Evolutionary conservation across 2,797 vertebrate genomes (phyloP).

Genomic region (Somateria mollissima): DNA sequence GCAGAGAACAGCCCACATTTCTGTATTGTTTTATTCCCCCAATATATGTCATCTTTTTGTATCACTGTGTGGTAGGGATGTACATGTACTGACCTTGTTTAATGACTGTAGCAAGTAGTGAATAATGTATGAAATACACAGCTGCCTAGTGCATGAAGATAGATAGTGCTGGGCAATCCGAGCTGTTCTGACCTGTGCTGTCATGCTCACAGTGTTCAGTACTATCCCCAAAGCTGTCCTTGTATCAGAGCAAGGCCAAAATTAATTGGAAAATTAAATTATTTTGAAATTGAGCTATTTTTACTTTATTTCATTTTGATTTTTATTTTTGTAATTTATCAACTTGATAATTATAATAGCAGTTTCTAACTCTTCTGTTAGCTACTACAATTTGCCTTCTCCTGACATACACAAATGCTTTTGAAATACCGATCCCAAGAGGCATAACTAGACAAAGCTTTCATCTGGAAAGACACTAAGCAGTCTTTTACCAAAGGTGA

Average conservation of each 20-base stretch:
- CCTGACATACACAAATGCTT: not conserved
- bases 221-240: not conserved
- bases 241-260: not conserved
- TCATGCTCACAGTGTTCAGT: not conserved
- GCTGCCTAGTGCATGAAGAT: not conserved
- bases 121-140: slow-evolving; percentile 38
- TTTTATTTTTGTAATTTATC: not conserved
- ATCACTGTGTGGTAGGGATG: not conserved
- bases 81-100: slow-evolving; percentile 32
- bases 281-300: not conserved
- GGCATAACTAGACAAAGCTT: not conserved
- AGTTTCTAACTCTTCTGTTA: not conserved
- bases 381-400: not conserved
- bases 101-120: slow-evolving; percentile 15
- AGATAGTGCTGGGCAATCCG: not conserved
- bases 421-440: not conserved
- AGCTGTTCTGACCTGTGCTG: not conserved
- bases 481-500: not conserved
- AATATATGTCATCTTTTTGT: not conserved
- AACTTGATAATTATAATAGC: not conserved
- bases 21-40: not conserved
- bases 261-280: not conserved
- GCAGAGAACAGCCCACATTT: not conserved
- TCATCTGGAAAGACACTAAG: not conserved
- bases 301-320: not conserved